Evolutionary conservation across 2,113 vertebrate species (phyloP), one percentile per base, ranked within the genome.

Genomic region (Oncorhynchus masou): DNA sequence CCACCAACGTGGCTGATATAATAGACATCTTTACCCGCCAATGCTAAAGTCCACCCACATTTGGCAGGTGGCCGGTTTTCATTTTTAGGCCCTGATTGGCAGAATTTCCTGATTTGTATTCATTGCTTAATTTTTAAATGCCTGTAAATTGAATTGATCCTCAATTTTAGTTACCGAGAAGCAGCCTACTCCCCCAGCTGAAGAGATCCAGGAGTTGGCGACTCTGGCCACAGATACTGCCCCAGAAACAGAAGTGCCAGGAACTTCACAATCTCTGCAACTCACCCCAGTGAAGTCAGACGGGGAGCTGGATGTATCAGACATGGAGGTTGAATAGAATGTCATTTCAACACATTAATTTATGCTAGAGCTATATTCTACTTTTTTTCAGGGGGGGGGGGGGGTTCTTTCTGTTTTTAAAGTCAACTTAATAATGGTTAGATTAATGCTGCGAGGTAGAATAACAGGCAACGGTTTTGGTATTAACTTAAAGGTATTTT

Each of bases 251-350:
- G 83, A 70, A 7, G 88, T 88, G 68, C 87, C 84, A 25, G 91
- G 85, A 72, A 86, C 81, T 70, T 68, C 83, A 1, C 79, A 89
- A 83, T 88, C 87, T 11, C 84, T 91, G 82, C 85, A 86, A 45
- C 80, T 83, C 74, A 71, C 87, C 34, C 7, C 80, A 7, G 86
- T 91, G 79, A 91, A 88, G 78, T 83, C 83, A 3, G 91, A 94
- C 71, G 85, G 83, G 76, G 95, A 96, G 91, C 94, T 94, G 57
- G 94, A 95, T 77, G 88, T 93, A 74, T 93, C 96, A 76, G 88
- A 93, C 83, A 91, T 92, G 92, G 94, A 95, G 86, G 88, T 95
- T 81, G 94, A 99, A 90, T 98, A 94, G 92, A 85, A 71, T 16
- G 6, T 1, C 4, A n/a, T 66, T 81, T 80, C 64, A 74, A 51